phyloP scores from a whole-genome alignment of 2,113 vertebrate species.

The Psittacus erithacus region DNA sequence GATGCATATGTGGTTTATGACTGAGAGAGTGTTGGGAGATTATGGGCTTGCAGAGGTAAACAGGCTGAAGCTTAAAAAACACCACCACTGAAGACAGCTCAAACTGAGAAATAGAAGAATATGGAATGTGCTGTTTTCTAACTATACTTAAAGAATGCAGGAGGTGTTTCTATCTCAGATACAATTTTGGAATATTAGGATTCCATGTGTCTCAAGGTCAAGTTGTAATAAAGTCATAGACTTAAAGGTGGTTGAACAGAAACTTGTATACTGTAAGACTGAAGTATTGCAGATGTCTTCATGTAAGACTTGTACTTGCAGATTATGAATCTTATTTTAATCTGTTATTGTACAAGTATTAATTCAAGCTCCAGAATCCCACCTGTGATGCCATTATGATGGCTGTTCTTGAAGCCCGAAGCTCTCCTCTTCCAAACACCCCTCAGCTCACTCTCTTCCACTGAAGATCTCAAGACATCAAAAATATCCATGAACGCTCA shows the following conservation, averaged over 20 bases:
- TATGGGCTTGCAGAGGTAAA: background rate
- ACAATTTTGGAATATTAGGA: background rate
- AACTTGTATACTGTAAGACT: background rate
- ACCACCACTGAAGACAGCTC: background rate
- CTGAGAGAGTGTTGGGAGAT: background rate
- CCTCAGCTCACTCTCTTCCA: accelerated
- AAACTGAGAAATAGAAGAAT: background rate
- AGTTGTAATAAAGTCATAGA: background rate
- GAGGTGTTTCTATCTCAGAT: background rate
- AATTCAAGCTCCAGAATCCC: background rate
- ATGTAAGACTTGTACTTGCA: background rate
- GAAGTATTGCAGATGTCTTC: background rate
- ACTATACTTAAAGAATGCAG: background rate
- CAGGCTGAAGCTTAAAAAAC: background rate
- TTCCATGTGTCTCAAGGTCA: background rate
- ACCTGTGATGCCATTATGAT: background rate
- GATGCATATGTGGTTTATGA: background rate
- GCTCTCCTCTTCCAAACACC: background rate
- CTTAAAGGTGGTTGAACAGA: background rate
- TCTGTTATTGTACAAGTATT: background rate
- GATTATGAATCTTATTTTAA: background rate
- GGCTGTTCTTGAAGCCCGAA: background rate
- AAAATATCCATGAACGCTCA: background rate
- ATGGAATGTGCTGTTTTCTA: background rate
- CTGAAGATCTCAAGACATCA: background rate